Evolutionary conservation across 2,797 vertebrate genomes (phyloP), one percentile per base, ranked within the genome.

Genomic region (Xenentodon cancila): DNA sequence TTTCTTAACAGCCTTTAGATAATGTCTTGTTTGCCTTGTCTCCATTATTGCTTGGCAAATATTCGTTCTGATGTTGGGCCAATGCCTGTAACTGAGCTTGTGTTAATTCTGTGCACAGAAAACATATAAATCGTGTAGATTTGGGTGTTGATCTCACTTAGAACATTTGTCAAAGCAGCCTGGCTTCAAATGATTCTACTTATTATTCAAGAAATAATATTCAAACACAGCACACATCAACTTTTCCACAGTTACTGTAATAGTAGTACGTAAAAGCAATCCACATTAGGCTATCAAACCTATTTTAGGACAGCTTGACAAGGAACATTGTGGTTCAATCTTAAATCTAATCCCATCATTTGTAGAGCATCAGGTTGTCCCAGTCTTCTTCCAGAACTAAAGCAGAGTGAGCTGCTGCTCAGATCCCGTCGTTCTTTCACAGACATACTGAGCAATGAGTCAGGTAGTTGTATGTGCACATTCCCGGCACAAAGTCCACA

Each of bases 361-460:
- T 32, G 30, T 32, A 32, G 20, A 20, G 0, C 13, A 21, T 22
- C 11, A 15, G 40, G 60, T 72, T 59, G 32, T 63, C 53, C 40
- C 9, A 48, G 57, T 27, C 21, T 20, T 55, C 51, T 72, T 61
- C 59, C 59, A 64, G 51, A 57, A 69, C 32, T 40, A 55, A 22
- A 32, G 57, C 63, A 48, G 59, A 65, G 64, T 1, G 53, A 67
- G 53, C 59, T 46, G 17, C 34, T 42, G 50, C 53, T 59, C 44
- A 16, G 25, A 50, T 58, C 30, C 19, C 21, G 4, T 46, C 1
- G 7, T 53, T 49, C 50, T 64, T 63, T 71, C 50, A 74, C 75
- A 82, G 55, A 82, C 65, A 64, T 61, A 76, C 59, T 75, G 46
- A 62, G 18, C 77, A 78, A 53, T 73, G 54, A 82, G 71, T 73